These are phyloP conservation scores for Prunella strophiata DNA, from an alignment of 2,797 vertebrate species.

Conservation along the genomic window DNA sequence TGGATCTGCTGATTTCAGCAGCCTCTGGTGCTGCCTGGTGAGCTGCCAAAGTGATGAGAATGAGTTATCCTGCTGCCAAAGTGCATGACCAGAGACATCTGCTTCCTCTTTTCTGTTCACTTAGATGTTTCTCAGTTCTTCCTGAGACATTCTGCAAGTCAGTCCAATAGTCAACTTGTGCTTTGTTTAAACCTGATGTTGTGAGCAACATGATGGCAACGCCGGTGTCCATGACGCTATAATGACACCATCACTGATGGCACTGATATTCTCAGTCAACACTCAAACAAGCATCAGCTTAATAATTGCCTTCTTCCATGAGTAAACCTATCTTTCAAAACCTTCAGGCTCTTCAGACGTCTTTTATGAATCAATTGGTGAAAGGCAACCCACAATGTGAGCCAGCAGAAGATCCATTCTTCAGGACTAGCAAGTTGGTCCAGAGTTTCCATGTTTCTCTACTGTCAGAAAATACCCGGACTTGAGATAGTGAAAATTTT, in stretches of 20 bases:
- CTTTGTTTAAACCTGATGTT: neutral
- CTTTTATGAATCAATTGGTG: neutral
- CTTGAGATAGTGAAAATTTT: neutral
- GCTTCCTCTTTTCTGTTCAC: neutral
- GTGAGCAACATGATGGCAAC: neutral
- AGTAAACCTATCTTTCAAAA: neutral
- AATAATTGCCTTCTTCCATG: neutral
- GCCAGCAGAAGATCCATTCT: neutral
- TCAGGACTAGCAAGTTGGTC: neutral
- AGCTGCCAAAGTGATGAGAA: neutral
- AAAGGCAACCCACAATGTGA: neutral
- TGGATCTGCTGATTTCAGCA: neutral
- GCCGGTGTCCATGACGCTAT: neutral
- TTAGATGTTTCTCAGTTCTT: neutral
- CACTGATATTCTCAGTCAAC: neutral
- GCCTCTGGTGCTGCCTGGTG: neutral
- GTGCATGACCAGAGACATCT: neutral
- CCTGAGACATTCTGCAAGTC: neutral
- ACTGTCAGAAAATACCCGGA: neutral
- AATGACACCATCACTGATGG: neutral
- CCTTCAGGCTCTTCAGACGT: neutral
- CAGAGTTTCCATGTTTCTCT: neutral
- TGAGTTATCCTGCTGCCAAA: neutral
- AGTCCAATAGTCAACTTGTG: neutral
- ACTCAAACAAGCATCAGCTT: neutral